Evolutionary conservation across 2,888 invertebrate genomes (phyloP).

Genomic region (Aphidius colemani): DNA sequence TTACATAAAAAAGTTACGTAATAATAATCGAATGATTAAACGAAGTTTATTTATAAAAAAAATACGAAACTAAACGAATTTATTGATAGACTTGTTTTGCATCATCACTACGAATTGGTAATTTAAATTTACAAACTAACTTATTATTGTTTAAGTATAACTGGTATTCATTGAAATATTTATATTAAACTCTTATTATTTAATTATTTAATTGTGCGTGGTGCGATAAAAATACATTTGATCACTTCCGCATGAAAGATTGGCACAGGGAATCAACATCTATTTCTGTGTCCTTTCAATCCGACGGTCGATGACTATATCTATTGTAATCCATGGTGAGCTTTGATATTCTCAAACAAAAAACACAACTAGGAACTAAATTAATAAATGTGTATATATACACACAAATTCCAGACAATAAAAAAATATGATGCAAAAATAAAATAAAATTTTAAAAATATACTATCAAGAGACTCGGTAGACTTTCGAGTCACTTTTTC

Average conservation of each 20-base stretch:
- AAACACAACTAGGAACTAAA: too few relatives aligned
- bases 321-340: background rate
- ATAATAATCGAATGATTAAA: constrained; percentile 4
- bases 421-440: too few relatives aligned
- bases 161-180: background rate
- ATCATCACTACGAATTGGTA: constrained; percentile 15
- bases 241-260: constrained; percentile 18
- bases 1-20: constrained; percentile 24
- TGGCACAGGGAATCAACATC: constrained; percentile 10
- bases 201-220: background rate
- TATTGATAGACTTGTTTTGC: background rate
- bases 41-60: background rate
- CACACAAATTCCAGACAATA: too few relatives aligned
- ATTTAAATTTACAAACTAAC: background rate
- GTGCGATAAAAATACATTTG: too few relatives aligned
- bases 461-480: too few relatives aligned
- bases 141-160: background rate
- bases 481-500: too few relatives aligned
- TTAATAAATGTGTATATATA: too few relatives aligned
- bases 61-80: too few relatives aligned
- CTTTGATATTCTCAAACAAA: too few relatives aligned
- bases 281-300: constrained; percentile 15
- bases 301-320: constrained; percentile 10
- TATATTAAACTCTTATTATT: background rate
- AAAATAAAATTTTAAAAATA: too few relatives aligned